A percentile compares a stretch with the other conserved stretches of the same genome.
Conservation (phyloP, 2,888 invertebrate genomes). For the Molanna angustata region DNA sequence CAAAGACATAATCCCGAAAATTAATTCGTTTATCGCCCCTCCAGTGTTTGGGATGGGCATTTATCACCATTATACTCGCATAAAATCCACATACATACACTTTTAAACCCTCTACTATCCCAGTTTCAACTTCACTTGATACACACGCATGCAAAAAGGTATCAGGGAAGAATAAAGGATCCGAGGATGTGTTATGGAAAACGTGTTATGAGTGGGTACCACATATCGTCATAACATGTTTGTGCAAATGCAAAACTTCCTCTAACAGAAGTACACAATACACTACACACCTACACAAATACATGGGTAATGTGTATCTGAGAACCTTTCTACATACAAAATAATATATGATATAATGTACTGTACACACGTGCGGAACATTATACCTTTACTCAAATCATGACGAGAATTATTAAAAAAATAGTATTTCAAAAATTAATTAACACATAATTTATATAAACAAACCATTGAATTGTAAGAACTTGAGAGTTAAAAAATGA, state of each 20-base stretch:
- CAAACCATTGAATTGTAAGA: no score
- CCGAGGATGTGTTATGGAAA: neutral
- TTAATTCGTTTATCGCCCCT: constrained; percentile 33
- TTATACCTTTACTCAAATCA: no score
- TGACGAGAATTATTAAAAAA: no score
- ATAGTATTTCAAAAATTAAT: no score
- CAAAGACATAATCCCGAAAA: constrained; percentile 33
- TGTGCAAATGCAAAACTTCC: constrained; percentile 1
- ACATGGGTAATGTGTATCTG: no score
- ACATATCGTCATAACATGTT: no score
- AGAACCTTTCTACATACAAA: no score
- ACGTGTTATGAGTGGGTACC: no score
- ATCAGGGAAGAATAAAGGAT: constrained; percentile 17
- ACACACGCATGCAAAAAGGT: constrained; percentile 31
- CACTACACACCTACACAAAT: neutral
- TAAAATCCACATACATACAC: constrained; percentile 23
- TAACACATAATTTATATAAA: no score
- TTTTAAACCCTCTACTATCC: constrained; percentile 20
- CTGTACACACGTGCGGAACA: no score
- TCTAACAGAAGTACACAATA: neutral
- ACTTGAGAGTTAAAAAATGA: no score
- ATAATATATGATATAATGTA: no score
- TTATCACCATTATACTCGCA: constrained; percentile 32
- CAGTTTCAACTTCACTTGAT: constrained; percentile 27
- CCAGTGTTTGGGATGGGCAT: constrained; percentile 30